These are phyloP conservation scores for Psephotus haematonotus DNA, from an alignment of 2,113 vertebrate genomes.

Conservation along the genomic window DNA sequence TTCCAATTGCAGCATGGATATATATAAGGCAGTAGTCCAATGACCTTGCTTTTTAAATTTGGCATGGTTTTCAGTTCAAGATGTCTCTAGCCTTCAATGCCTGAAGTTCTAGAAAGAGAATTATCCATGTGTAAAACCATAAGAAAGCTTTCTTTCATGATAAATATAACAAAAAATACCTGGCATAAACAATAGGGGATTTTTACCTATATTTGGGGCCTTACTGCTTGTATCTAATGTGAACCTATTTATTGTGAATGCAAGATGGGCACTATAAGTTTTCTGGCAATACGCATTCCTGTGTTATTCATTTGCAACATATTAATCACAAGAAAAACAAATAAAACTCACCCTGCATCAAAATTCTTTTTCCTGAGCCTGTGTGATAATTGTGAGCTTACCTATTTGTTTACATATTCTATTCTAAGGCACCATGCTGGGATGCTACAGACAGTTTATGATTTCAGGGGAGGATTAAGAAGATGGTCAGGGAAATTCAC, in stretches of 20 bases:
- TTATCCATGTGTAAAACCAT: neutral
- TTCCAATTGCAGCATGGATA: neutral
- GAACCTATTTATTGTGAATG: neutral
- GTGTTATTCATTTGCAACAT: neutral
- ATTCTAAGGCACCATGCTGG: neutral
- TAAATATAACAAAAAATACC: neutral
- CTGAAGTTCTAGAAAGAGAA: neutral
- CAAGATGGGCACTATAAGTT: neutral
- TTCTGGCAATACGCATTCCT: neutral
- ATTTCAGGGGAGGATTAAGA: neutral
- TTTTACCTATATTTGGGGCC: neutral
- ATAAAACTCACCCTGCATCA: neutral
- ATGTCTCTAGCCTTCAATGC: neutral
- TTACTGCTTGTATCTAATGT: neutral
- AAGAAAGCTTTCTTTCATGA: neutral
- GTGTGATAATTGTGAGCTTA: neutral
- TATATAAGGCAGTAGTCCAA: neutral
- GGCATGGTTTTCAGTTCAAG: neutral
- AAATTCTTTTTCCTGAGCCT: neutral
- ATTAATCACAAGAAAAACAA: neutral
- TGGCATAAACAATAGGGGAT: rapidly evolving
- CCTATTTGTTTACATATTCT: neutral
- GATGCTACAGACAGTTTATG: neutral
- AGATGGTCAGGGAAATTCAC: neutral
- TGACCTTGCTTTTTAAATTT: neutral